Percentiles rank a stretch among this genome's conserved stretches.
These are phyloP conservation scores for Petrolisthes cinctipes DNA, from an alignment of 2,888 invertebrate species.

Conservation along the genomic window DNA sequence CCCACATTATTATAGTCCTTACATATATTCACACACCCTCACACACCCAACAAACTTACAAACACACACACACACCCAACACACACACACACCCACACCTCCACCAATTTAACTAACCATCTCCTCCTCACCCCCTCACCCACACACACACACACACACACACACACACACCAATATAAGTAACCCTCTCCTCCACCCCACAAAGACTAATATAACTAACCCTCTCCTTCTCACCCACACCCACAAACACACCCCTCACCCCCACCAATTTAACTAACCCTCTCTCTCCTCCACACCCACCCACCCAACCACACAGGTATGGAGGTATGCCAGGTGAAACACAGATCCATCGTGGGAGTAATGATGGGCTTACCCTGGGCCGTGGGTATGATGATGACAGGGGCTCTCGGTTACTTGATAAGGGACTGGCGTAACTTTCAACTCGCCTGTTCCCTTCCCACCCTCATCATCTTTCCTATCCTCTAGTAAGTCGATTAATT, in stretches of 20 bases:
- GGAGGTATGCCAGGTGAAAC: conserved; percentile 49
- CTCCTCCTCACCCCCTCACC: background rate
- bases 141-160: conserved; percentile 4
- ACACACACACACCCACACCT: background rate
- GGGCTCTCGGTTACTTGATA: conserved; percentile 42
- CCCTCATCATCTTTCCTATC: conserved; percentile 28
- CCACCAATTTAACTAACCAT: too few relatives aligned
- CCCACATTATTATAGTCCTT: too few relatives aligned
- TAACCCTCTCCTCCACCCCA: background rate
- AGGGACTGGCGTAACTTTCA: conserved; percentile 44
- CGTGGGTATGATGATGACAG: conserved; percentile 28
- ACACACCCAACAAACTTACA: too few relatives aligned
- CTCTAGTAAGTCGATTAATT: conserved; percentile 42
- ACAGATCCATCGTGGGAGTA: conserved; percentile 38
- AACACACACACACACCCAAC: background rate
- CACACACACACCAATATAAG: background rate
- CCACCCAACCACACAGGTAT: conserved; percentile 32
- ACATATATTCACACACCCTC: too few relatives aligned
- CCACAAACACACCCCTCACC: too few relatives aligned
- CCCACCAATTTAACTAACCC: background rate
- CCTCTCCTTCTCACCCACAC: background rate
- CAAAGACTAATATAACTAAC: background rate
- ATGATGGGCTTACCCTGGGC: conserved; percentile 44
- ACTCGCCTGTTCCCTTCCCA: conserved; percentile 28
- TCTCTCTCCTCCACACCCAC: background rate